phyloP scores from a whole-genome alignment of 1,140 invertebrate species.

The Drosophila bocqueti region DNA sequence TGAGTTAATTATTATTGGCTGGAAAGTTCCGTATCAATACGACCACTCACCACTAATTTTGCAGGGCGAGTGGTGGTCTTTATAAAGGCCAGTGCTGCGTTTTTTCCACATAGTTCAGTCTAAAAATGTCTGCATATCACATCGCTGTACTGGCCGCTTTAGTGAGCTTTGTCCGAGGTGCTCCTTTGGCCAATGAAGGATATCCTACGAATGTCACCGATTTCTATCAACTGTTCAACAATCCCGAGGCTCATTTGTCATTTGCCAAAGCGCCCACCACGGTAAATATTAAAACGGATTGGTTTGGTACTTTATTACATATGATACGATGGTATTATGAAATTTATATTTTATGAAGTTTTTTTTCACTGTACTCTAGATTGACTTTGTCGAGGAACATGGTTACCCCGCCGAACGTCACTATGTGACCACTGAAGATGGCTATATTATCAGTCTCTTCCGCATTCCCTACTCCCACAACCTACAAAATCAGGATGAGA shows the following conservation, averaged over 20 bases:
- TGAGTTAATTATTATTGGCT: too few species aligned
- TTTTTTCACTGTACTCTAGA: neutral
- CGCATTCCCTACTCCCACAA: neutral
- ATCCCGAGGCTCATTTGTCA: constrained; percentile 37
- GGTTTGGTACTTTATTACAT: neutral
- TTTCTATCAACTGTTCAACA: constrained; percentile 43
- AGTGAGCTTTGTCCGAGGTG: neutral
- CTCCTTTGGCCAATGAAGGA: neutral
- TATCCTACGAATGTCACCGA: constrained; percentile 1
- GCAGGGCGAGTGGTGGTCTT: neutral
- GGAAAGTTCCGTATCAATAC: constrained; percentile 23
- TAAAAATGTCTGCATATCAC: neutral
- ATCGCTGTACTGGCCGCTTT: neutral
- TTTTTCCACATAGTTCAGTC: too few species aligned
- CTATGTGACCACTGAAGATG: constrained; percentile 85
- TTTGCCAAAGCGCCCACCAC: constrained; percentile 35
- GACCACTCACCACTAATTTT: neutral
- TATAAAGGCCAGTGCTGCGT: constrained; percentile 8
- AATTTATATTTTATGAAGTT: neutral
- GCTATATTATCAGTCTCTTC: constrained; percentile 54
- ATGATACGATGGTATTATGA: too few species aligned
- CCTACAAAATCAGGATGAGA: constrained; percentile 29
- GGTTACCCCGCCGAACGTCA: constrained; percentile 86
- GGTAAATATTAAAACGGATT: constrained; percentile 22
- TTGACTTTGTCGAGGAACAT: constrained; percentile 26